phyloP scores from a whole-genome alignment of 2,797 vertebrate species.

The Parauchenoglanis punctatus region DNA sequence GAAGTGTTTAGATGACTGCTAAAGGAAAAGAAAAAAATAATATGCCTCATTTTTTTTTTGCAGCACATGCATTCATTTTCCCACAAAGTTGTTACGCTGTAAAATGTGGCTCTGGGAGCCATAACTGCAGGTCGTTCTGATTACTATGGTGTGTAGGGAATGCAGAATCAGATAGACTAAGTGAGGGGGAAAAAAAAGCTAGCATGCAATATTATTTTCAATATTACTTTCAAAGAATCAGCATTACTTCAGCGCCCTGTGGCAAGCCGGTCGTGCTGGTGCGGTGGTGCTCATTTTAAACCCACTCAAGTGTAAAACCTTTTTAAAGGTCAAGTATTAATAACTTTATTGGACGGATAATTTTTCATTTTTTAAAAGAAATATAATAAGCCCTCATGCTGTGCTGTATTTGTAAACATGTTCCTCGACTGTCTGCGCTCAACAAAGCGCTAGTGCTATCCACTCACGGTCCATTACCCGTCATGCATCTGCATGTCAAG shows the following conservation, averaged over 20 bases:
- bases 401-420: conserved; percentile 18
- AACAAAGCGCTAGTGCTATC: conserved; percentile 1
- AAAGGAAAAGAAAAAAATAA: background rate
- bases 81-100: background rate
- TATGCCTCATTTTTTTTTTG: conserved; percentile 2
- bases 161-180: conserved; percentile 7
- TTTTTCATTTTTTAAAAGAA: conserved; percentile 32
- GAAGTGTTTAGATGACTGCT: background rate
- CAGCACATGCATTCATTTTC: conserved; percentile 9
- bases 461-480: background rate
- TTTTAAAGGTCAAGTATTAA: conserved; percentile 48
- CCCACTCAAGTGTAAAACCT: conserved; percentile 29
- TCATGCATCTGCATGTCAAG: conserved; percentile 13
- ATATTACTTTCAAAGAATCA: conserved; percentile 35
- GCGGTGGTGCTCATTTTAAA: conserved; percentile 32
- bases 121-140: conserved; percentile 6
- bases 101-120: conserved; percentile 14
- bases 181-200: background rate
- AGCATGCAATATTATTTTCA: conserved; percentile 22
- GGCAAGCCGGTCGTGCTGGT: conserved; percentile 13
- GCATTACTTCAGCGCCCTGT: conserved; percentile 22
- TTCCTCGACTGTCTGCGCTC: background rate
- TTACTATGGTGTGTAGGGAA: background rate
- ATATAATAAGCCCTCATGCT: conserved; percentile 21
- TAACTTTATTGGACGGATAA: conserved; percentile 37